These are phyloP conservation scores for Python bivittatus DNA, from an alignment of 2,113 vertebrate genomes.

Conservation along the genomic window DNA sequence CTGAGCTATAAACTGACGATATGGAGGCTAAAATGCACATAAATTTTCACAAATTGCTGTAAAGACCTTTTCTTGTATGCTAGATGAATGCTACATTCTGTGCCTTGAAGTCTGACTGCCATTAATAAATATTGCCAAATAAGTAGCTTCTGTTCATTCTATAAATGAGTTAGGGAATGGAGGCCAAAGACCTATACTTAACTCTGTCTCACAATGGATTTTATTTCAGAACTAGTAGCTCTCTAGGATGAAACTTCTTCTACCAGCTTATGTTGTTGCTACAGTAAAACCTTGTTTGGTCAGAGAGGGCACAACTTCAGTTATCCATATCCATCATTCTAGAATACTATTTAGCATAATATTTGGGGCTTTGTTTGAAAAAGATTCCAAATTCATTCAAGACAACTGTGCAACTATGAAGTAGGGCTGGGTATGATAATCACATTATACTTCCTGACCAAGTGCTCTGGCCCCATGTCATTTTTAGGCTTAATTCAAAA, in stretches of 20 bases:
- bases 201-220: conserved; percentile 1
- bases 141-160: neutral
- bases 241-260: neutral
- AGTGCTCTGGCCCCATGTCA: neutral
- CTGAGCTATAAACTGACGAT: neutral
- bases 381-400: neutral
- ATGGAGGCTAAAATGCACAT: conserved; percentile 3
- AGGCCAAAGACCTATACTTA: conserved; percentile 7
- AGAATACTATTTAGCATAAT: neutral
- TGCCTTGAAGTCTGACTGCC: conserved; percentile 6
- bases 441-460: neutral
- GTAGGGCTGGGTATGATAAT: neutral
- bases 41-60: conserved; percentile 17
- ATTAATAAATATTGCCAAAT: conserved; percentile 27
- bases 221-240: conserved; percentile 6
- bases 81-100: neutral
- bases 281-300: neutral
- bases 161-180: neutral
- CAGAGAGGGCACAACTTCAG: neutral
- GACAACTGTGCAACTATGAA: neutral
- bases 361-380: neutral
- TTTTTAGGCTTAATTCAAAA: neutral
- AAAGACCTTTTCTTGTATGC: neutral
- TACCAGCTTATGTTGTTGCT: neutral
- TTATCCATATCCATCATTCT: neutral